Percentiles rank a stretch among this genome's conserved stretches.
Conservation (phyloP, 2,888 invertebrate species). For the Epistrophella euchroma region DNA sequence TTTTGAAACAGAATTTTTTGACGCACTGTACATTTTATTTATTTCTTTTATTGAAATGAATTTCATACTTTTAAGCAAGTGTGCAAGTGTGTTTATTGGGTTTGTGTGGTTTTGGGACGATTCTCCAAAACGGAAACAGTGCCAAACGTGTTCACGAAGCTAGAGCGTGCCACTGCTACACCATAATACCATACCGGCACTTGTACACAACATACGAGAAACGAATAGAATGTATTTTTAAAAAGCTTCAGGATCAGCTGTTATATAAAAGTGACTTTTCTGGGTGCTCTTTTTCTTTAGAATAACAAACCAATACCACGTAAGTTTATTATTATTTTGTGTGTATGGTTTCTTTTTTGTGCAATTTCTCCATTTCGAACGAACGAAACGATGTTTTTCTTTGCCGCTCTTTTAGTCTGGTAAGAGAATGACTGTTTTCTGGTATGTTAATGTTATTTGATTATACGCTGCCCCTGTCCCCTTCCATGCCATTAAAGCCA, state of each 20-base stretch:
- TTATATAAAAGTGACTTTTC: constrained; percentile 33
- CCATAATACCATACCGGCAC: neutral
- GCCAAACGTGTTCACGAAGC: constrained; percentile 57
- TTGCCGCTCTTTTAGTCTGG: constrained; percentile 48
- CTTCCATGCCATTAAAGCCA: neutral
- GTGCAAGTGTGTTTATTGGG: neutral
- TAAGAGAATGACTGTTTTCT: constrained; percentile 30
- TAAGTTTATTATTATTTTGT: constrained; percentile 4
- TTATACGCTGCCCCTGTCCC: no score
- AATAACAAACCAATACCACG: no score
- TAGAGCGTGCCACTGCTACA: constrained; percentile 50
- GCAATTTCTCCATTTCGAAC: constrained; percentile 38
- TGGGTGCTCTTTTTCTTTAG: constrained; percentile 40
- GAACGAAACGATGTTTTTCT: constrained; percentile 51
- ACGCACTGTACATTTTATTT: constrained; percentile 13
- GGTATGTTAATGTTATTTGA: neutral
- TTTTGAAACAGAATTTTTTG: neutral
- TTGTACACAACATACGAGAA: neutral
- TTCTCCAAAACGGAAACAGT: constrained; percentile 26
- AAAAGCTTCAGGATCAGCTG: constrained; percentile 58
- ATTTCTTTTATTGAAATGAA: constrained; percentile 1
- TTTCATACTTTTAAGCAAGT: constrained; percentile 37
- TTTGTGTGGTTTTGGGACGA: neutral
- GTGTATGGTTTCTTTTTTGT: neutral
- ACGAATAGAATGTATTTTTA: neutral